Conservation (phyloP, 2,113 vertebrate species). For the Stegastes partitus region DNA sequence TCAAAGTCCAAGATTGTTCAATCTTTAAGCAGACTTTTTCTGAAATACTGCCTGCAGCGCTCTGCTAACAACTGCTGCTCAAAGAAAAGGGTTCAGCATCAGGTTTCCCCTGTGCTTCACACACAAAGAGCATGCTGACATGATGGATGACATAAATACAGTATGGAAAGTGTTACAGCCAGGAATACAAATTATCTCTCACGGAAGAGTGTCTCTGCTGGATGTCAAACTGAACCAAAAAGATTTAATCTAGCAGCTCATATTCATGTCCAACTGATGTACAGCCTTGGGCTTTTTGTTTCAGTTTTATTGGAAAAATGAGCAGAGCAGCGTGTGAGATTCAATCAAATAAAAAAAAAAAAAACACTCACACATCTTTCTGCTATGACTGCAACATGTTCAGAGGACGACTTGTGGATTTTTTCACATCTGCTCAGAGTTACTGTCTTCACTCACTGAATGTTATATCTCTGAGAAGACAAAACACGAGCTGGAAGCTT, state of each 20-base stretch:
- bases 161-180: constrained; percentile 25
- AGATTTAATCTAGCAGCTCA: constrained; percentile 26
- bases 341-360: no score
- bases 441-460: no score
- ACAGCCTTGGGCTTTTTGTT: constrained; percentile 2
- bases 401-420: no score
- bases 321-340: no score
- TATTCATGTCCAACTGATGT: constrained; percentile 17
- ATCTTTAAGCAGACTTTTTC: neutral
- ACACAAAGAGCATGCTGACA: constrained; percentile 10
- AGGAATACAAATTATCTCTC: constrained; percentile 3
- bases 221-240: neutral
- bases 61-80: neutral
- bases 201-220: neutral
- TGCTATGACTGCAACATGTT: no score
- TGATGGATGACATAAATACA: constrained; percentile 32
- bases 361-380: no score
- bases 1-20: constrained; percentile 29
- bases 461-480: no score
- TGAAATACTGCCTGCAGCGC: constrained; percentile 3
- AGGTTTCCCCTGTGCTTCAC: constrained; percentile 21
- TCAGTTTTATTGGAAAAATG: neutral
- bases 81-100: constrained; percentile 11
- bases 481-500: no score
- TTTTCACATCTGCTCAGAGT: no score